Evolutionary conservation across 2,113 vertebrate species (phyloP).

Genomic region (Dissostichus mawsoni): DNA sequence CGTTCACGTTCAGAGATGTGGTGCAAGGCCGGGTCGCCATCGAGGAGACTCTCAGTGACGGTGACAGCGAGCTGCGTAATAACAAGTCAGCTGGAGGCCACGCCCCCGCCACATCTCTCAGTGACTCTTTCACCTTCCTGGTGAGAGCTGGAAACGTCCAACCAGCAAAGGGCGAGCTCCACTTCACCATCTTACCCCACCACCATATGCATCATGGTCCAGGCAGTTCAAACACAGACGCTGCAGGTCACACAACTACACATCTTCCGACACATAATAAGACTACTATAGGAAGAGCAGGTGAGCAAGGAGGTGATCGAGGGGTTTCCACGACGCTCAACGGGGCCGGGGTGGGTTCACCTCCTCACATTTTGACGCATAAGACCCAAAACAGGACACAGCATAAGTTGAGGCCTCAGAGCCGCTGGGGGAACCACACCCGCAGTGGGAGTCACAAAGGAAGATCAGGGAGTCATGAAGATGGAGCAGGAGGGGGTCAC

Average conservation of each 20-base stretch:
- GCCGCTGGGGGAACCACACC: conserved; percentile 73
- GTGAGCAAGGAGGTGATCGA: conserved; percentile 23
- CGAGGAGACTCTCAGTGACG: conserved; percentile 79
- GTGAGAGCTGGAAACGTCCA: conserved; percentile 88
- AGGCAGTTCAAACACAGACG: conserved; percentile 33
- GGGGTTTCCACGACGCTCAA: not conserved
- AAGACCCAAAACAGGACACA: conserved; percentile 72
- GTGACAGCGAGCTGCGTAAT: conserved; percentile 20
- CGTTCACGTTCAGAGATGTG: conserved; percentile 89
- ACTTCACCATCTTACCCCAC: conserved; percentile 86
- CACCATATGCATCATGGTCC: conserved; percentile 67
- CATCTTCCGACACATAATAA: conserved; percentile 40
- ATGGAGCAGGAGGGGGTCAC: conserved; percentile 27
- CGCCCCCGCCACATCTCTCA: conserved; percentile 66
- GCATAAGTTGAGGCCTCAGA: conserved; percentile 61
- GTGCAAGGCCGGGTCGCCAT: conserved; percentile 86
- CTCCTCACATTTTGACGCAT: conserved; percentile 63
- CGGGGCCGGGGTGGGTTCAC: not conserved
- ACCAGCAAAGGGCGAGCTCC: conserved; percentile 85
- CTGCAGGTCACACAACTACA: conserved; percentile 28
- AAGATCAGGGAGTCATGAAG: conserved; percentile 15
- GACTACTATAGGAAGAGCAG: conserved; percentile 19
- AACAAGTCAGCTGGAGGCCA: conserved; percentile 76
- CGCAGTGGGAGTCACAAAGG: conserved; percentile 47
- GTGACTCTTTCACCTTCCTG: conserved; percentile 90